phyloP scores from a whole-genome alignment of 2,113 vertebrate species.

The Onychostruthus taczanowskii region DNA sequence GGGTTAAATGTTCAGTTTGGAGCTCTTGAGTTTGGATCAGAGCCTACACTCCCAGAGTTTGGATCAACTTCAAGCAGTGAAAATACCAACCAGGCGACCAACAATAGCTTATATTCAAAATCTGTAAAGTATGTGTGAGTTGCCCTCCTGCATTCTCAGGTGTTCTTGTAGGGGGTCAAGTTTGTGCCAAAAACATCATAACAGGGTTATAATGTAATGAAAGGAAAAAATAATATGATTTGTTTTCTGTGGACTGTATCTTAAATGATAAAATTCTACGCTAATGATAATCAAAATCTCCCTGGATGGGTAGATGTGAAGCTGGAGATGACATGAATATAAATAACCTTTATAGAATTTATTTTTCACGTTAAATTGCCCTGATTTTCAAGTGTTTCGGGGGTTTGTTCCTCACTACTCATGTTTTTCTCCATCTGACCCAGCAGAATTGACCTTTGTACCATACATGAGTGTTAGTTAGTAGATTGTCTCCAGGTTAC shows the following conservation, averaged over 20 bases:
- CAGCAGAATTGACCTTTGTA: background rate
- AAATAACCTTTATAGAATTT: background rate
- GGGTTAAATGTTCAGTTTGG: slow-evolving; percentile 96
- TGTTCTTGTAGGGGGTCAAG: background rate
- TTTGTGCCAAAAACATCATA: background rate
- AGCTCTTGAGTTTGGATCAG: slow-evolving; percentile 93
- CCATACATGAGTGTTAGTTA: background rate
- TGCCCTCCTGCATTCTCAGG: background rate
- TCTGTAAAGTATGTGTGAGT: slow-evolving; percentile 79
- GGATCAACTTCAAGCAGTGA: slow-evolving; percentile 79
- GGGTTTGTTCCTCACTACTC: background rate
- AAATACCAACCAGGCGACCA: slow-evolving; percentile 75
- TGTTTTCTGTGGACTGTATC: background rate
- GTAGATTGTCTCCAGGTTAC: background rate
- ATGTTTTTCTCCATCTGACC: background rate
- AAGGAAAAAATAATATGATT: background rate
- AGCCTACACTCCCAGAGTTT: slow-evolving; percentile 85
- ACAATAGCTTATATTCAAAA: slow-evolving; percentile 88
- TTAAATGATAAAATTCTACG: background rate
- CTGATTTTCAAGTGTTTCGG: background rate
- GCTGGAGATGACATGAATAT: background rate
- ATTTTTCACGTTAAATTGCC: background rate
- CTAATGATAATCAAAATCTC: background rate
- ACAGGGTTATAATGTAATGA: background rate
- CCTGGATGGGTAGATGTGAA: background rate